Conservation (phyloP, 2,797 vertebrate genomes). For the Eurystomus glaucurus region DNA sequence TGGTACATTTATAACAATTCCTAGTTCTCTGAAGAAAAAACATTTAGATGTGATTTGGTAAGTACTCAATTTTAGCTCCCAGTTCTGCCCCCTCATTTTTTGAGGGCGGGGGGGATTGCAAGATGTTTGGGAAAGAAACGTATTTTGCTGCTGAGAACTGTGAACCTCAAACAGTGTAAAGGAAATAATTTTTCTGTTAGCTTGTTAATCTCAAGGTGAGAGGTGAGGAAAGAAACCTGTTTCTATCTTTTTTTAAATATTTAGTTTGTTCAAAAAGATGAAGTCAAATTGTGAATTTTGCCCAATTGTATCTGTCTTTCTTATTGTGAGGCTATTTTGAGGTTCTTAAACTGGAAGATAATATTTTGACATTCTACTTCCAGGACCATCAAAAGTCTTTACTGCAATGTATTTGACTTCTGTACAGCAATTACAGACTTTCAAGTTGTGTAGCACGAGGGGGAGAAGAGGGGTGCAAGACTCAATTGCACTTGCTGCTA, state of each 20-base stretch:
- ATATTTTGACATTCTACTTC: neutral
- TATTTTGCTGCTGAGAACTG: neutral
- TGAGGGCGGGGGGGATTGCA: accelerated
- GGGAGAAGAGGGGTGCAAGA: neutral
- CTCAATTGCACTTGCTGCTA: accelerated
- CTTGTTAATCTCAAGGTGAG: neutral
- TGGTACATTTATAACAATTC: neutral
- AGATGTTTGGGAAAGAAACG: neutral
- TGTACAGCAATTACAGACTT: neutral
- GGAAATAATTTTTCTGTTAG: neutral
- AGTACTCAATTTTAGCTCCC: neutral
- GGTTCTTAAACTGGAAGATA: neutral
- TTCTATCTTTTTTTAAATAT: neutral
- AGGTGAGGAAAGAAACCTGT: neutral
- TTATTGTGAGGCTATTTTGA: neutral
- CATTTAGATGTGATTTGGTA: neutral
- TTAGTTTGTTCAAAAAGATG: neutral
- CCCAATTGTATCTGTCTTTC: neutral
- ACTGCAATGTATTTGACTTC: neutral
- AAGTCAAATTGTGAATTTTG: neutral
- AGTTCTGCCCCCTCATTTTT: neutral
- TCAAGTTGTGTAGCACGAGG: neutral
- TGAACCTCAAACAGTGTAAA: neutral
- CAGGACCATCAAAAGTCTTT: neutral
- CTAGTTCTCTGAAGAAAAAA: neutral